Base-by-base conservation (phyloP, 2,113 vertebrate species). In the Strix aluco region DNA sequence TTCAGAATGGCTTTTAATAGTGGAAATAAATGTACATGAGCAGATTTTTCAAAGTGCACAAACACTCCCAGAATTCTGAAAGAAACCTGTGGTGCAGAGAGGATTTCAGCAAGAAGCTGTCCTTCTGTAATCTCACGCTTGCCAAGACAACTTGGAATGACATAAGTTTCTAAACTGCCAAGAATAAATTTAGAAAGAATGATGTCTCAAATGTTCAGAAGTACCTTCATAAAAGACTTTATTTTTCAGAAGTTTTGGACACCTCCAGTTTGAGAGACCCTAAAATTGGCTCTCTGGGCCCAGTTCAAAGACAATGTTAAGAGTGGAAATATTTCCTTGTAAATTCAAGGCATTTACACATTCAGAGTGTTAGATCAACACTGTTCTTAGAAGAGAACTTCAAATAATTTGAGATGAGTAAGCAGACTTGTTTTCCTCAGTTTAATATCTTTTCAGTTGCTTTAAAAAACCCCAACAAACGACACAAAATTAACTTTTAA, bases 141-240 rank as follows among this genome's bases (percentile, higher is more conserved):
- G 57, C 30, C 87, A 58, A 92, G 55, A 70, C 6, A 18, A 58
- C 36, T 93, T 89, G 79, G 70, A 95, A 86, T 65, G 13, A 55
- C 14, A 15, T 10, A 71, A 89, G 46, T 32, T 82, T 86, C 52
- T 57, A 70, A 83, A 74, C 52, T 65, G 78, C 27, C 75, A 96
- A 66, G 40, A 92, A 78, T 15, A 88, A 79, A 59, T 27, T 55
- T 47, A 62, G 44, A 52, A 91, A 78, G 8, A 93, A 80, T 10
- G n/a, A 54, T 63, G 40, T 10, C 15, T 70, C 2, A 2, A 27
- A 26, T 67, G 13, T 44, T 91, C 47, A 52, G 26, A 84, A 59
- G 8, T 67, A 14, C 16, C 13, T 74, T 7, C 13, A 32, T 20
- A 62, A 67, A 21, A 0, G 0, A 36, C 30, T 63, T 11, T 8